Conservation (phyloP, 53 echinoderm and acorn worm genomes). For the Luidia sarsii region DNA sequence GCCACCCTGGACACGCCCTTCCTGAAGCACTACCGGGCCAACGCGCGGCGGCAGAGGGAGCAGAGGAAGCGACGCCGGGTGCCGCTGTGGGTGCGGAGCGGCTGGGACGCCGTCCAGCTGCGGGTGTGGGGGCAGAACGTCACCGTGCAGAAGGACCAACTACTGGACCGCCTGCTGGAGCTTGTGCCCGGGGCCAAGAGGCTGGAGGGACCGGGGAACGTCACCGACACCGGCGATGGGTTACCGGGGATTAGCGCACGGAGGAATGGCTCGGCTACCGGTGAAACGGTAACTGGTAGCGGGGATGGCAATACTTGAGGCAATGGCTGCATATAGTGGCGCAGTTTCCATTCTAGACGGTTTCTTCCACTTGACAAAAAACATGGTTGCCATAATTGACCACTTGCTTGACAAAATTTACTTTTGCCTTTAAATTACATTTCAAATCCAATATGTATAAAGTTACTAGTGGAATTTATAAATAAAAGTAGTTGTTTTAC, state of each 20-base stretch:
- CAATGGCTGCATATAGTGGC: no score
- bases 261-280: no score
- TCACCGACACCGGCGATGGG: no score
- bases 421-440: no score
- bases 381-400: no score
- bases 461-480: no score
- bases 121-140: slow-evolving; percentile 56
- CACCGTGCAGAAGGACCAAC: slow-evolving; percentile 40
- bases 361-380: no score
- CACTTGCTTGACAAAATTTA: no score
- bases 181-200: slow-evolving; percentile 47
- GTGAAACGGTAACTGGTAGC: slow-evolving; percentile 23
- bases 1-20: slow-evolving; percentile 68
- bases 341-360: no score
- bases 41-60: not conserved
- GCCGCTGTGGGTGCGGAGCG: not conserved
- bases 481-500: no score
- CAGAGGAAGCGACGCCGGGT: slow-evolving; percentile 17
- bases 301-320: slow-evolving; percentile 10
- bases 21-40: slow-evolving; percentile 57
- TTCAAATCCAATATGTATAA: no score
- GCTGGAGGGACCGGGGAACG: not conserved
- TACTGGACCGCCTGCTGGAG: slow-evolving; percentile 49
- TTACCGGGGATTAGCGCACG: no score
- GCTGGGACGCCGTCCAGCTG: slow-evolving; percentile 24